Conservation (phyloP, 2,888 invertebrate genomes). For the Fabriciana adippe region DNA sequence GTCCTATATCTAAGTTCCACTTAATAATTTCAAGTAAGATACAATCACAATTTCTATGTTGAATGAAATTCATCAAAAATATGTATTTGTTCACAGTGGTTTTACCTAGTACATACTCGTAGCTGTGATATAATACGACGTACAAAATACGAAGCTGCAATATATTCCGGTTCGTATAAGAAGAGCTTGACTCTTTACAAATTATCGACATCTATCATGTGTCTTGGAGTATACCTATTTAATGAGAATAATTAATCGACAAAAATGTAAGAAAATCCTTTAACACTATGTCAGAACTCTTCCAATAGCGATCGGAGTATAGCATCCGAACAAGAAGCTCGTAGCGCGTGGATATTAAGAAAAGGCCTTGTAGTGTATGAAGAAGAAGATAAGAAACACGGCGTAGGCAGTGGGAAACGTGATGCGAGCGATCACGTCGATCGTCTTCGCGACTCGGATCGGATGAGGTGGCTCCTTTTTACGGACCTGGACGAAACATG, state of each 20-base stretch:
- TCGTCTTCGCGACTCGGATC: constrained; percentile 95
- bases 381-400: constrained; percentile 97
- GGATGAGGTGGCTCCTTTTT: constrained; percentile 96
- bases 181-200: constrained; percentile 1
- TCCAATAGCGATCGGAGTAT: constrained; percentile 4
- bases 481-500: constrained; percentile 92
- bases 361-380: constrained; percentile 95
- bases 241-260: not conserved
- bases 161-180: constrained; percentile 23
- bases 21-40: constrained; percentile 56
- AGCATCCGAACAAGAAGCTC: constrained; percentile 59
- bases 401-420: constrained; percentile 96
- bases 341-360: constrained; percentile 78
- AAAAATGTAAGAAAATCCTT: not conserved
- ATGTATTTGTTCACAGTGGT: constrained; percentile 46
- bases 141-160: constrained; percentile 57
- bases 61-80: constrained; percentile 58
- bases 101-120: constrained; percentile 52
- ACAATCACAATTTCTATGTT: constrained; percentile 64
- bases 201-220: not conserved
- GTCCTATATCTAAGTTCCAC: constrained; percentile 51
- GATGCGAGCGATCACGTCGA: constrained; percentile 96
- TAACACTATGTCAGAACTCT: constrained; percentile 1
- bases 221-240: not conserved
- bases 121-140: constrained; percentile 54